Conservation (phyloP, 2,797 vertebrate genomes). For the Buphagus erythrorhynchus region DNA sequence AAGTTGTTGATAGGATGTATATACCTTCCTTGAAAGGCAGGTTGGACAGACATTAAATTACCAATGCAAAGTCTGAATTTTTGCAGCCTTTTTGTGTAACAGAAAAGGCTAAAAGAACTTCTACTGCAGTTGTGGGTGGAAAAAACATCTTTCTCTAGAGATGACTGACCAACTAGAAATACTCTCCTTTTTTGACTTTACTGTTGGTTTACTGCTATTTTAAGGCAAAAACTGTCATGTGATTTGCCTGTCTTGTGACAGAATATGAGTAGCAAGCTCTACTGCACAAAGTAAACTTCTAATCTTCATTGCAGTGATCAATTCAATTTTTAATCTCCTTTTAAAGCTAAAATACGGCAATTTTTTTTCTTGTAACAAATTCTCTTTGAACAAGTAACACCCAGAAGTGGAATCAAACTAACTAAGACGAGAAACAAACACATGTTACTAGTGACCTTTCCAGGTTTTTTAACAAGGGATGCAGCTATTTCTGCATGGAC, state of each 20-base stretch:
- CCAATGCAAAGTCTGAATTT: neutral
- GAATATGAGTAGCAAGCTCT: neutral
- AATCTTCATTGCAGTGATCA: neutral
- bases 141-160: neutral
- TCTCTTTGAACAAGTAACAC: neutral
- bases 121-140: neutral
- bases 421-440: neutral
- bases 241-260: neutral
- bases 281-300: neutral
- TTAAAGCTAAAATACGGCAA: neutral
- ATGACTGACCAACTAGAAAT: neutral
- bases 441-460: neutral
- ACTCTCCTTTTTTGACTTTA: neutral
- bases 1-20: neutral
- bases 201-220: neutral
- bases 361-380: neutral
- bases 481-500: neutral
- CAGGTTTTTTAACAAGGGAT: neutral
- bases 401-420: neutral
- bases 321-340: neutral
- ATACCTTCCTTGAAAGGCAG: neutral
- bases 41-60: neutral
- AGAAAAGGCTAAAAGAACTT: neutral
- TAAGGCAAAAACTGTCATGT: neutral
- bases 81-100: neutral